Percentiles rank a stretch among this genome's conserved stretches.
These are phyloP conservation scores for Sinocyclocheilus maitianheensis DNA, from an alignment of 2,113 vertebrate genomes.

Conservation along the genomic window DNA sequence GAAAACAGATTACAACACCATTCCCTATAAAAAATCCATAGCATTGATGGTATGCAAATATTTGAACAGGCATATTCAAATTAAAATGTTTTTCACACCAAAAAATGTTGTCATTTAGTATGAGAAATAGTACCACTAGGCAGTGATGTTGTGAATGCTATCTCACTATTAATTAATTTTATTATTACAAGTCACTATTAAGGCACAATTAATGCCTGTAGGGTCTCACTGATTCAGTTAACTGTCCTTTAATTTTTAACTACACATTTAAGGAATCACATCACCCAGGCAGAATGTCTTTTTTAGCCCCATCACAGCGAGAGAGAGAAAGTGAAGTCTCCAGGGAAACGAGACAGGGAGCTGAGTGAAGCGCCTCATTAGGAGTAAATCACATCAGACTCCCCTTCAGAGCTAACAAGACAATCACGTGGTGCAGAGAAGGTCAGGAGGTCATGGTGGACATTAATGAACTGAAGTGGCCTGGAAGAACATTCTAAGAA, in stretches of 20 bases:
- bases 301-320: constrained; percentile 34
- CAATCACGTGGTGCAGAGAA: constrained; percentile 36
- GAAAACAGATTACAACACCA: not conserved
- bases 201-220: constrained; percentile 7
- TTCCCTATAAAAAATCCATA: not conserved
- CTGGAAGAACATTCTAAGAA: constrained; percentile 9
- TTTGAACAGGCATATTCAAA: not conserved
- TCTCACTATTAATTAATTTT: constrained; percentile 14
- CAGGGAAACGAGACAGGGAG: constrained; percentile 47
- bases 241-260: constrained; percentile 11
- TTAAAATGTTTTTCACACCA: not conserved
- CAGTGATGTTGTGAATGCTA: not conserved
- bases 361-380: constrained; percentile 51
- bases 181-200: constrained; percentile 23
- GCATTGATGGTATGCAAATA: not conserved
- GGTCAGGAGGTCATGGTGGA: constrained; percentile 46
- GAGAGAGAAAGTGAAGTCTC: constrained; percentile 38
- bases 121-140: not conserved
- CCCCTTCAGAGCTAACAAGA: constrained; percentile 27
- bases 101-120: not conserved
- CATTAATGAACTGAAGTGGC: constrained; percentile 16
- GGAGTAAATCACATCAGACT: constrained; percentile 47
- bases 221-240: constrained; percentile 1
- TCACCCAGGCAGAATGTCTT: constrained; percentile 25
- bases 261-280: constrained; percentile 23